These are phyloP conservation scores for Eupithecia exiguata DNA, from an alignment of 2,888 invertebrate genomes.

Conservation along the genomic window DNA sequence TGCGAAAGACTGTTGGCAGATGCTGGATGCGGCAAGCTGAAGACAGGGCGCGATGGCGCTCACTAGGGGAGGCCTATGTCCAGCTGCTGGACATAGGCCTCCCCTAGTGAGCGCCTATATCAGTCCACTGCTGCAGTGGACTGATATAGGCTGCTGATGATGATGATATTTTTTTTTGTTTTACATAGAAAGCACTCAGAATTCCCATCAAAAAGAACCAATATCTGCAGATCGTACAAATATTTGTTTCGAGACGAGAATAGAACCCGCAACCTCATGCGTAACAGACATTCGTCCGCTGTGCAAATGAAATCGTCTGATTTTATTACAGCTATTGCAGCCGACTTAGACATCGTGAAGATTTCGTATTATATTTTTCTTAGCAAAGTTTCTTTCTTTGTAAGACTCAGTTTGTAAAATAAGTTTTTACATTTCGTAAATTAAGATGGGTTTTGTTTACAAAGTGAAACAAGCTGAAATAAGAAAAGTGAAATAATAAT, in stretches of 20 bases:
- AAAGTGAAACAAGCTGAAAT: conserved; percentile 22
- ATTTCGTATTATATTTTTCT: conserved; percentile 41
- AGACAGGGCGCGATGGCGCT: too few species aligned
- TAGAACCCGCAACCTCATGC: neutral
- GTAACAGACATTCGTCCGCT: neutral
- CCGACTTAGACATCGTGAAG: conserved; percentile 31
- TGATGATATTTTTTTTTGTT: too few species aligned
- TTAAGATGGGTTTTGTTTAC: conserved; percentile 29
- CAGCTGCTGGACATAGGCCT: too few species aligned
- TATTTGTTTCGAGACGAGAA: neutral
- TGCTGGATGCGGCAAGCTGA: too few species aligned
- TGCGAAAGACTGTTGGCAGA: too few species aligned
- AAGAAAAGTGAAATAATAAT: conserved; percentile 24
- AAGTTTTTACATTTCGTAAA: conserved; percentile 32
- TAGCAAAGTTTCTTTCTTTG: conserved; percentile 34
- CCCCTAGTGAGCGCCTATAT: too few species aligned
- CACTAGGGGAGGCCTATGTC: too few species aligned
- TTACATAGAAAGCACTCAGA: too few species aligned
- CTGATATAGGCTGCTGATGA: too few species aligned
- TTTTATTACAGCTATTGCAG: neutral
- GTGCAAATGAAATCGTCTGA: neutral
- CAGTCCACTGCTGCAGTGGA: too few species aligned
- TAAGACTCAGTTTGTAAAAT: conserved; percentile 21
- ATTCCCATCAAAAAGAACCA: too few species aligned
- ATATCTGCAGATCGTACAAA: neutral